phyloP scores from a whole-genome alignment of 1,140 invertebrate genomes.

The Drosophila sproati region DNA sequence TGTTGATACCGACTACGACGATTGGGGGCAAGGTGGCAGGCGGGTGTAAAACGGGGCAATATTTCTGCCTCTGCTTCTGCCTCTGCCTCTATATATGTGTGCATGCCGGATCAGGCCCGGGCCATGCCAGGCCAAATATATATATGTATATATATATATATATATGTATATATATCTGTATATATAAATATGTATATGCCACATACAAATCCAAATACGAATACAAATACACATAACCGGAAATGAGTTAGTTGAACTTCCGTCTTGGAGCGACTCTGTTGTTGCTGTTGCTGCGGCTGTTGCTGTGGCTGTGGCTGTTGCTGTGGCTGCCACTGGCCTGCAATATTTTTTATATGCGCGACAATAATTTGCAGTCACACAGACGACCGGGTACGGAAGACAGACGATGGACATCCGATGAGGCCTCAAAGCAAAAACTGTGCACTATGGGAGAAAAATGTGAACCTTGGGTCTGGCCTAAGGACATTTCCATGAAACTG shows the following conservation, averaged over 20 bases:
- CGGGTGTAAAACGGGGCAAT: background rate
- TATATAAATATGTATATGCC: constrained; percentile 22
- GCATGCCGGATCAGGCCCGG: constrained; percentile 20
- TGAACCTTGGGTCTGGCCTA: background rate
- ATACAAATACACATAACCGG: constrained; percentile 66
- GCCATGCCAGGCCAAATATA: constrained; percentile 50
- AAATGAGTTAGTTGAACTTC: constrained; percentile 84
- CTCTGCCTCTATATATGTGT: constrained; percentile 12
- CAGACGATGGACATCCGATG: constrained; percentile 18
- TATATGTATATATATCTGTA: too few species aligned
- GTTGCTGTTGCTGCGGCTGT: background rate
- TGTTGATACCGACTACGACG: constrained; percentile 12
- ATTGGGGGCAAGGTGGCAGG: constrained; percentile 2
- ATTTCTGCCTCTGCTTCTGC: background rate
- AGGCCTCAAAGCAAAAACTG: constrained; percentile 19
- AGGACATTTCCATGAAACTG: background rate
- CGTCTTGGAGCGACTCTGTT: constrained; percentile 65
- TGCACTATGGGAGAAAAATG: background rate
- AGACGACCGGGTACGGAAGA: constrained; percentile 18
- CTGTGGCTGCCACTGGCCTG: constrained; percentile 57
- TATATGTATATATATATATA: constrained; percentile 5
- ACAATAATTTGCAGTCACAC: constrained; percentile 80
- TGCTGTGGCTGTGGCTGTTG: background rate
- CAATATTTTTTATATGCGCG: constrained; percentile 72
- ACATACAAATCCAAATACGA: constrained; percentile 22